Percentiles rank a stretch among this genome's conserved stretches.
Conservation (phyloP, 2,888 invertebrate species). For the Drosophila picticornis region DNA sequence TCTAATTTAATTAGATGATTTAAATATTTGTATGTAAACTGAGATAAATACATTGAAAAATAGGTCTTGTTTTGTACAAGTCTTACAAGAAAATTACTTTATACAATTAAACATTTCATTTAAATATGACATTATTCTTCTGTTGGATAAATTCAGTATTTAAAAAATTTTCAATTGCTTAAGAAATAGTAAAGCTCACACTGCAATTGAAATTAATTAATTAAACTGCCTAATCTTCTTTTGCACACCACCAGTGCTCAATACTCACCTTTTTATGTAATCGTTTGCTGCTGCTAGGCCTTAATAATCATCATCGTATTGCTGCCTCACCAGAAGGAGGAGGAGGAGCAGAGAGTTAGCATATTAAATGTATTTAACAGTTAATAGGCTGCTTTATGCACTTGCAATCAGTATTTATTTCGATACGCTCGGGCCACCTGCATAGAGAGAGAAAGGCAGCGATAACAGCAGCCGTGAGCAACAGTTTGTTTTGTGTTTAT, state of each 20-base stretch:
- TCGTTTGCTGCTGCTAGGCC: slow-evolving; percentile 5
- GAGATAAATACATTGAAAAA: neutral
- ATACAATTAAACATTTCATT: neutral
- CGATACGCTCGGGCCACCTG: slow-evolving; percentile 63
- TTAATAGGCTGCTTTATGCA: slow-evolving; percentile 52
- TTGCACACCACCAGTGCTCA: neutral
- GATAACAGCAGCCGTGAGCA: slow-evolving; percentile 64
- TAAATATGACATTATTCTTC: neutral
- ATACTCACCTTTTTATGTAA: slow-evolving; percentile 47
- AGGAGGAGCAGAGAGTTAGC: slow-evolving; percentile 12
- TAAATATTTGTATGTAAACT: neutral
- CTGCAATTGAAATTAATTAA: neutral
- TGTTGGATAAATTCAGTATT: too few relatives aligned
- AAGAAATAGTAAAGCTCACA: neutral
- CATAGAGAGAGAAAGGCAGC: slow-evolving; percentile 49
- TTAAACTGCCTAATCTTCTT: neutral
- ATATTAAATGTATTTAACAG: slow-evolving; percentile 39
- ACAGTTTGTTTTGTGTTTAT: slow-evolving; percentile 78
- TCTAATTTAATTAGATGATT: neutral
- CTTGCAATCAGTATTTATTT: slow-evolving; percentile 56
- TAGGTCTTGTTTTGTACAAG: neutral
- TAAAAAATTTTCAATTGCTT: neutral
- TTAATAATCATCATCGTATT: slow-evolving; percentile 23
- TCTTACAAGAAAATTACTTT: neutral
- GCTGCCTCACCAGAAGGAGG: slow-evolving; percentile 48